phyloP scores from a whole-genome alignment of 1,140 invertebrate species.

The Drosophila hydei region DNA sequence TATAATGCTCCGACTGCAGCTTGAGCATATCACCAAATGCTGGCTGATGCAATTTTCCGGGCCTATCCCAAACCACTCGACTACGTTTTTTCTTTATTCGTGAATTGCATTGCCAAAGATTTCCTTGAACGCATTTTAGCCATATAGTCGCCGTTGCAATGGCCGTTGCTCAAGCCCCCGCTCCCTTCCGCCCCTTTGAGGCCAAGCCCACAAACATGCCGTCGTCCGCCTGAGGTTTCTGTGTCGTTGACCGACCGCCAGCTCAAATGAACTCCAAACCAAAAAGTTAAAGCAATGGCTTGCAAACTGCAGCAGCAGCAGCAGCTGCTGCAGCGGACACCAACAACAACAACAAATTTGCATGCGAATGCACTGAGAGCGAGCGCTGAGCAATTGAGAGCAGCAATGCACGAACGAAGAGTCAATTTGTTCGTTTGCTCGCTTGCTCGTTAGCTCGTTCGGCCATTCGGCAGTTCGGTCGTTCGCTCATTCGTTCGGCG shows the following conservation, averaged over 20 bases:
- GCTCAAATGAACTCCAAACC: slow-evolving; percentile 72
- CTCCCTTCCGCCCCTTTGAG: slow-evolving; percentile 10
- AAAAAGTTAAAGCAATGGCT: slow-evolving; percentile 54
- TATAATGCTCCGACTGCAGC: slow-evolving; percentile 26
- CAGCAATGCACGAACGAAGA: slow-evolving; percentile 25
- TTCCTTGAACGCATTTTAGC: slow-evolving; percentile 76
- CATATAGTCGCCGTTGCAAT: slow-evolving; percentile 27
- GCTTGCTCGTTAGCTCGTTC: slow-evolving; percentile 11
- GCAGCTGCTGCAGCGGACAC: background rate
- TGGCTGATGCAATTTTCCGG: slow-evolving; percentile 29
- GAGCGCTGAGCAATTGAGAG: slow-evolving; percentile 47
- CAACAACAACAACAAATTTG: slow-evolving; percentile 56
- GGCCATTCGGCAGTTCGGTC: slow-evolving; percentile 2
- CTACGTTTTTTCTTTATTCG: slow-evolving; percentile 23
- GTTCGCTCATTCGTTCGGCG: slow-evolving; percentile 18
- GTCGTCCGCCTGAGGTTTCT: slow-evolving; percentile 73
- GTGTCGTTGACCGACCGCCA: slow-evolving; percentile 83
- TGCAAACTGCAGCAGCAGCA: slow-evolving; percentile 52
- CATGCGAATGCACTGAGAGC: slow-evolving; percentile 76
- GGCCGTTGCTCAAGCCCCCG: slow-evolving; percentile 8
- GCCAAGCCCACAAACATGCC: slow-evolving; percentile 84
- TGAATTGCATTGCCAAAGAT: slow-evolving; percentile 75
- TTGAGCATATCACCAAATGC: slow-evolving; percentile 7
- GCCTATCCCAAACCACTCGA: slow-evolving; percentile 23
- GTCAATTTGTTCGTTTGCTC: slow-evolving; percentile 11